Conservation (phyloP, 2,113 vertebrate genomes). For the Otis tarda region DNA sequence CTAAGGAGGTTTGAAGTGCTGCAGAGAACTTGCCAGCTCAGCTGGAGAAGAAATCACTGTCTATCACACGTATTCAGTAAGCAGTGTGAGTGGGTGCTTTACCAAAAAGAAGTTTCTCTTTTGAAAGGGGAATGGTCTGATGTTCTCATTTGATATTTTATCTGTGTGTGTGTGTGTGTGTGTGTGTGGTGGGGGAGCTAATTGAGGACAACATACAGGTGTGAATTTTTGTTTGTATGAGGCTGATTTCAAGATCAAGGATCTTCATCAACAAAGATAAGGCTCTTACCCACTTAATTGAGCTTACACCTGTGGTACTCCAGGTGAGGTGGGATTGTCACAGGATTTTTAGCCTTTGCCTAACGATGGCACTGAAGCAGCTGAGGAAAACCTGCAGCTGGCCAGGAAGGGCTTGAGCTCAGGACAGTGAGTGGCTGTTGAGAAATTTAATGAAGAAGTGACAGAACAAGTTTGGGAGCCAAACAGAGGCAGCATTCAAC, state of each 20-base stretch:
- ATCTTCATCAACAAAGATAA: not conserved
- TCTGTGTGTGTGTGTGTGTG: accelerated
- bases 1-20: not conserved
- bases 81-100: not conserved
- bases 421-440: not conserved
- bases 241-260: not conserved
- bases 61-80: not conserved
- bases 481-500: not conserved
- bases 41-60: not conserved
- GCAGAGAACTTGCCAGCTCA: not conserved
- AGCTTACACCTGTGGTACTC: not conserved
- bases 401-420: not conserved
- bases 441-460: not conserved
- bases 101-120: not conserved
- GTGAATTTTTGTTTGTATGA: not conserved
- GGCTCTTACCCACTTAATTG: not conserved
- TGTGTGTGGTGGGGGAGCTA: not conserved
- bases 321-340: not conserved
- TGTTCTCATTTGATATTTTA: not conserved
- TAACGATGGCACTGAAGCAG: not conserved
- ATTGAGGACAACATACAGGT: not conserved
- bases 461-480: not conserved
- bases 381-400: not conserved
- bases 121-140: not conserved
- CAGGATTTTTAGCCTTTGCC: not conserved